Conservation (phyloP, 2,113 vertebrate species). For the Lynx canadensis region DNA sequence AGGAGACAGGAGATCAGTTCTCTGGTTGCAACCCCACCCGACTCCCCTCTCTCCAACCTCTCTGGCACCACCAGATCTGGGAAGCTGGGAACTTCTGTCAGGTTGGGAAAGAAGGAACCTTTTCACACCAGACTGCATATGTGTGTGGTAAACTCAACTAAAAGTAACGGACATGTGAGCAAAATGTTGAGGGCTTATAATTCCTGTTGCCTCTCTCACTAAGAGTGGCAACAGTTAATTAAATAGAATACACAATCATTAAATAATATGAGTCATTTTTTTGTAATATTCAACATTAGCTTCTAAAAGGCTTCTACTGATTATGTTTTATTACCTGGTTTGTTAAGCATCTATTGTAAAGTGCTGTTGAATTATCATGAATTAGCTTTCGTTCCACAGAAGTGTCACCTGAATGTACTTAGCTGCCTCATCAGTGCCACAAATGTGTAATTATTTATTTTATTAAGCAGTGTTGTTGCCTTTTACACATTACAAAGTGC, state of each 20-base stretch:
- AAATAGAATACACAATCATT: slow-evolving; percentile 47
- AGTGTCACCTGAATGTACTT: slow-evolving; percentile 60
- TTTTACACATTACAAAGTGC: slow-evolving; percentile 53
- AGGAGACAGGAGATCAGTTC: neutral
- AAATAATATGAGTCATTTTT: slow-evolving; percentile 37
- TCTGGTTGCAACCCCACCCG: neutral
- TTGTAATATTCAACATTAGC: slow-evolving; percentile 30
- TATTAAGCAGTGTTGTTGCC: slow-evolving; percentile 56
- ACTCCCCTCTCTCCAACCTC: neutral
- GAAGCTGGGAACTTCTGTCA: neutral
- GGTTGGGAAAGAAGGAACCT: neutral
- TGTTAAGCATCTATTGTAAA: slow-evolving; percentile 68
- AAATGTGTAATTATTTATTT: slow-evolving; percentile 70
- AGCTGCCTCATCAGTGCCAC: slow-evolving; percentile 44
- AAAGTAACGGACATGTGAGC: neutral
- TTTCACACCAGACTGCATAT: neutral
- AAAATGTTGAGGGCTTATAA: neutral
- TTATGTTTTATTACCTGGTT: slow-evolving; percentile 75
- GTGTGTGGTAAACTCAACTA: neutral
- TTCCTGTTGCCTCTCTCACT: neutral
- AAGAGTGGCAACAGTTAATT: neutral
- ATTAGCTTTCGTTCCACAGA: neutral
- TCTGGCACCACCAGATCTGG: neutral
- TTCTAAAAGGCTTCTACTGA: slow-evolving; percentile 62
- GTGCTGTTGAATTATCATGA: slow-evolving; percentile 40